Evolutionary conservation across 2,888 invertebrate genomes (phyloP), one percentile per base, ranked within the genome.

Genomic region (Carabus problematicus): DNA sequence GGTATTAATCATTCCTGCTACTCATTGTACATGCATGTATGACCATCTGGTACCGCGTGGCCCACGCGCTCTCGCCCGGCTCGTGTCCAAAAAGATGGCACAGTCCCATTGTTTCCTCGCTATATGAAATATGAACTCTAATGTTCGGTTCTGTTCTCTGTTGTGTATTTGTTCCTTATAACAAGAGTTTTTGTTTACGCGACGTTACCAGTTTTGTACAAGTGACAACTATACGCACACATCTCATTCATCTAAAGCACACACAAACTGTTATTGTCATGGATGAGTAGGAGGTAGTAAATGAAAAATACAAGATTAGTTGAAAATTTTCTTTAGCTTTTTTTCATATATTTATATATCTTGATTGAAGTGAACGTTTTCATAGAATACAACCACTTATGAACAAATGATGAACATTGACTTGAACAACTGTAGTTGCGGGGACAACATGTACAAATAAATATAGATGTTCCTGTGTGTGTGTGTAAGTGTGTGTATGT

Each of bases 361-460:
- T 52, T 29, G 29, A 62, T 59, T 58, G 18, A 49, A 59, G 59
- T 66, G 64, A 59, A 59, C 47, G 59, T 58, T 66, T 66, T 59
- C 70, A 70, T 71, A 64, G 56, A 73, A 63, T 62, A 70, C 64
- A 70, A 67, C 70, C 73, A 72, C 70, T 70, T 73, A 72, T 62
- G 66, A 69, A 61, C 59, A 52, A 52, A 16, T 71, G 66, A 69
- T 67, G 70, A 71, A 74, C 71, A 74, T 75, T 74, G 74, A 74
- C 73, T 70, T 61, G 77, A 76, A 77, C 76, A 76, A 77, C 74
- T 76, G 75, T 76, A 77, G 72, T 76, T 76, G 75, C 73, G 52
- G 52, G 12, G 74, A 76, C 72, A 74, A 78, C 80, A 80, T 79
- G 77, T 79, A 80, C 78, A 80, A 80, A 80, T 79, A 79, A 80